Evolutionary conservation across 1,140 invertebrate species (phyloP).

Genomic region (Zaprionus ghesquierei): DNA sequence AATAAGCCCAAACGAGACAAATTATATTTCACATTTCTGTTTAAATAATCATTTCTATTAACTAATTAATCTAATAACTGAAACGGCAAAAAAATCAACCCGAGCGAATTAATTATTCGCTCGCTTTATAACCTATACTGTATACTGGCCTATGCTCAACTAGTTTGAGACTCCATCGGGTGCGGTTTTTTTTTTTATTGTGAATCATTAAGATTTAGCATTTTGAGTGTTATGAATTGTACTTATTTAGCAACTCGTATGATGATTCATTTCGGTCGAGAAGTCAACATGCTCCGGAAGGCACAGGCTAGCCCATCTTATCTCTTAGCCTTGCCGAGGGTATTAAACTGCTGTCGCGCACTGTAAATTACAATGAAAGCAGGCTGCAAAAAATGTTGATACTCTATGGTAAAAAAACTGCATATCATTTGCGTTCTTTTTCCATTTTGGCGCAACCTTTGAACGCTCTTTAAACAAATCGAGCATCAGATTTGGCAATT

Average conservation of each 20-base stretch:
- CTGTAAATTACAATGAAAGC: not conserved
- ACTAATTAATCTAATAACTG: slow-evolving; percentile 16
- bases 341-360: not conserved
- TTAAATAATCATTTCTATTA: slow-evolving; percentile 42
- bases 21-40: slow-evolving; percentile 57
- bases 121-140: not conserved
- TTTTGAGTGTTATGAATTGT: slow-evolving; percentile 13
- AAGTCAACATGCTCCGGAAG: not conserved
- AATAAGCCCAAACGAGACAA: slow-evolving; percentile 65
- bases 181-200: not conserved
- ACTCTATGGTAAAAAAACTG: not conserved
- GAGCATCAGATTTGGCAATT: slow-evolving; percentile 6
- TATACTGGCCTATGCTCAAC: not conserved
- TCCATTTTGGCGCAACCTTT: not conserved
- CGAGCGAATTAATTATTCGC: slow-evolving; percentile 14
- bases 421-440: not conserved
- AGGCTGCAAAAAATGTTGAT: not conserved
- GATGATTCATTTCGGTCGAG: slow-evolving; percentile 21
- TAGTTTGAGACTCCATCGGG: not conserved
- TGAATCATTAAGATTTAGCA: slow-evolving; percentile 16
- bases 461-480: not conserved
- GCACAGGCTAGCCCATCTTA: not conserved
- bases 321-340: not conserved
- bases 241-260: not conserved
- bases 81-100: not conserved